Conservation (phyloP, 2,113 vertebrate species). For the Ailurus styani region DNA sequence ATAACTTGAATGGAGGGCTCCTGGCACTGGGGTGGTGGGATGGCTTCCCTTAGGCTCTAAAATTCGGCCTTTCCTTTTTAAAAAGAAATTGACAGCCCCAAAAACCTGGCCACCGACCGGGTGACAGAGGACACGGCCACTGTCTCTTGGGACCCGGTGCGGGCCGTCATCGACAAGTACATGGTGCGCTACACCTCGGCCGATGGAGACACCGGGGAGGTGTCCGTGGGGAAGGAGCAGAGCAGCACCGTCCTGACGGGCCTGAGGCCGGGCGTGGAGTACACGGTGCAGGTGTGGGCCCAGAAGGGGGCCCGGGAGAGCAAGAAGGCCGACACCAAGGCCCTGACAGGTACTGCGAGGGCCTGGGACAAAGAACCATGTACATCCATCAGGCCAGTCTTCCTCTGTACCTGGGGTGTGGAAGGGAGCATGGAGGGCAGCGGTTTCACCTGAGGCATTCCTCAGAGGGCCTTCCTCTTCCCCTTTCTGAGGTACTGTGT, state of each 20-base stretch:
- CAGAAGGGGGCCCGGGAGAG: slow-evolving; percentile 80
- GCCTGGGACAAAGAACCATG: neutral
- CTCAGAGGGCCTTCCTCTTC: neutral
- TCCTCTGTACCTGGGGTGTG: neutral
- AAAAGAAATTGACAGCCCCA: slow-evolving; percentile 74
- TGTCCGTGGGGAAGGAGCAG: slow-evolving; percentile 77
- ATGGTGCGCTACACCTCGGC: slow-evolving; percentile 83
- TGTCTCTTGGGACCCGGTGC: slow-evolving; percentile 85
- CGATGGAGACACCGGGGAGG: slow-evolving; percentile 79
- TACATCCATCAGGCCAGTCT: neutral
- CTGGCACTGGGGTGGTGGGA: neutral
- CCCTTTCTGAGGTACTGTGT: neutral
- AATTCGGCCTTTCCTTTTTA: neutral
- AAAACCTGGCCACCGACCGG: slow-evolving; percentile 78
- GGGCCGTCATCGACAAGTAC: slow-evolving; percentile 83
- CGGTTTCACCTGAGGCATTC: neutral
- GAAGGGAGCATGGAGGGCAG: neutral
- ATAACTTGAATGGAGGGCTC: neutral
- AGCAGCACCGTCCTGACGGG: slow-evolving; percentile 77
- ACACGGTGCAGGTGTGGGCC: slow-evolving; percentile 83
- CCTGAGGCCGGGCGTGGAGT: slow-evolving; percentile 81
- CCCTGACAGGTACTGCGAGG: slow-evolving; percentile 81
- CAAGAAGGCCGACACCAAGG: slow-evolving; percentile 77
- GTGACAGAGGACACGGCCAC: slow-evolving; percentile 85
- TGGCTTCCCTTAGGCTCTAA: neutral